Evolutionary conservation across 2,797 vertebrate species (phyloP), one percentile per base, ranked within the genome.

Genomic region (Ataeniobius toweri): DNA sequence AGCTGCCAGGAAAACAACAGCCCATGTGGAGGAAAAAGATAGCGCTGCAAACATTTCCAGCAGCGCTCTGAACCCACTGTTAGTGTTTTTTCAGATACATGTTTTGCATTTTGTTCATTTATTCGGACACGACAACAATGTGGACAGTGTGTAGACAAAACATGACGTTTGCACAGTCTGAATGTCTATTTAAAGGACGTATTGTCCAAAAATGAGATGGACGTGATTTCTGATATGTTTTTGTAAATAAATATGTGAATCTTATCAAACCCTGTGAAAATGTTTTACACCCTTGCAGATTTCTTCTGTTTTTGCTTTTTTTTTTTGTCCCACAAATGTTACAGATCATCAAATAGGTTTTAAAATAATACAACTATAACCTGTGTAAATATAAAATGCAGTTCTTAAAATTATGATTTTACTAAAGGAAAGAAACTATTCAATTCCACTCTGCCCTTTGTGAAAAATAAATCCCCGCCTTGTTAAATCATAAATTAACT

Each of bases 11-110:
- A 95, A 95, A 94, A 87, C 89, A 91, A 87, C 86, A 88, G 91
- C 80, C 89, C 83, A 85, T 92, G 92, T 96, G 93, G 88, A 91
- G 91, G 94, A 93, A 93, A 91, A 81, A 94, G 93, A 95, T 94
- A 93, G 90, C 76, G 28, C 84, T 73, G 87, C 83, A 83, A 79
- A 91, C 80, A 85, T 93, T 94, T 94, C 92, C 93, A 92, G 89
- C 76, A 94, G 90, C 80, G 83, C 85, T 89, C 82, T 73, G 74
- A 77, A 83, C 85, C 76, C 82, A 84, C 75, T 51, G 73, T 78
- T 77, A 26, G 74, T 48, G n/a, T 74, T 18, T 3, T n/a, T 58
- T 74, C 67, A 74, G 51, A 85, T 70, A 53, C 77, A 77, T 59
- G 76, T 80, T 88, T 83, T 72, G 78, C 81, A 80, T 77, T 80